Conservation (phyloP, 2,113 vertebrate genomes). For the Callopanchax toddi region DNA sequence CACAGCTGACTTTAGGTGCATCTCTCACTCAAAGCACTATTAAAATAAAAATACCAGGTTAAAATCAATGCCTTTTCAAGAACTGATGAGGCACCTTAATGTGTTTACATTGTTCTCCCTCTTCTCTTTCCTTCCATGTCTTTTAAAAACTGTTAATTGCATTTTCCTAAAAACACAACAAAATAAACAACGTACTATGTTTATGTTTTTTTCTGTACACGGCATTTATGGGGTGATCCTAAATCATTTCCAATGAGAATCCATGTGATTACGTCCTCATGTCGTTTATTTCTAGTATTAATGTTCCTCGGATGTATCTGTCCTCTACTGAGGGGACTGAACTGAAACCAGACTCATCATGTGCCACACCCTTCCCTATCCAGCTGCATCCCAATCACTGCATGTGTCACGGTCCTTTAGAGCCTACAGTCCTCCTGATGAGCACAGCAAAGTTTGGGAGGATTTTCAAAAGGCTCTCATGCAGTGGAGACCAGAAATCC, state of each 20-base stretch:
- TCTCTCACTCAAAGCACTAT: too few relatives aligned
- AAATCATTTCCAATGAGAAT: background rate
- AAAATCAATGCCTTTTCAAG: too few relatives aligned
- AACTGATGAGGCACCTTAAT: too few relatives aligned
- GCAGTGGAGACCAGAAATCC: conserved; percentile 3
- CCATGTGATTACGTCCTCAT: background rate
- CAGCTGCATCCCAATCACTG: conserved; percentile 8
- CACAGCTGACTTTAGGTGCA: too few relatives aligned
- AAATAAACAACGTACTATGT: too few relatives aligned
- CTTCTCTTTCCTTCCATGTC: too few relatives aligned
- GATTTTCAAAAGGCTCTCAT: background rate
- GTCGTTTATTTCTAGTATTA: background rate
- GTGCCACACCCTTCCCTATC: conserved; percentile 47
- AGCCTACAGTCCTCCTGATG: conserved; percentile 16
- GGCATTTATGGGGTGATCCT: too few relatives aligned
- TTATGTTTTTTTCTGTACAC: too few relatives aligned
- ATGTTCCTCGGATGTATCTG: background rate
- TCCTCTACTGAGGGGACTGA: background rate
- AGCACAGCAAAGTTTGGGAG: background rate
- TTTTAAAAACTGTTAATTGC: too few relatives aligned
- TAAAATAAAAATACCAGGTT: too few relatives aligned
- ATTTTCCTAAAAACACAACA: too few relatives aligned
- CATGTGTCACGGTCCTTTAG: conserved; percentile 13
- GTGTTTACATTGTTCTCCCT: too few relatives aligned
- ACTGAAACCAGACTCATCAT: background rate